Evolutionary conservation across 2,113 vertebrate genomes (phyloP).

Genomic region (Oreotrochilus melanogaster): DNA sequence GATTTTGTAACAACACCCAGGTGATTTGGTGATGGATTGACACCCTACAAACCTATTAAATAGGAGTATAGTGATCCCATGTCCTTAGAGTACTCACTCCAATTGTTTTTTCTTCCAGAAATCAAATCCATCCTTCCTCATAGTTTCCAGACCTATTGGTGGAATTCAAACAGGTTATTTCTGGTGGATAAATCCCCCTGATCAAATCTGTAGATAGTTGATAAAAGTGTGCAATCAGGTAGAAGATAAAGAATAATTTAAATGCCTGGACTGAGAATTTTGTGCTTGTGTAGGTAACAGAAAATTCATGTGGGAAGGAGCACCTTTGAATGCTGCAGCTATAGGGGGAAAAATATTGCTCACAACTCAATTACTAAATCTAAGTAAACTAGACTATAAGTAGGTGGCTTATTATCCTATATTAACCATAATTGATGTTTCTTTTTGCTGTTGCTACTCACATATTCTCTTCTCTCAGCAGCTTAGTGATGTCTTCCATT

Average conservation of each 20-base stretch:
- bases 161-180: neutral
- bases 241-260: neutral
- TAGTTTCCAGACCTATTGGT: neutral
- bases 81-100: neutral
- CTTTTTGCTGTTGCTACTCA: neutral
- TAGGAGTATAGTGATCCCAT: neutral
- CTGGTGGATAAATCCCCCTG: neutral
- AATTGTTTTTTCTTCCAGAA: conserved; percentile 17
- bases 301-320: neutral
- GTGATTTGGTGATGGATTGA: conserved; percentile 1
- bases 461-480: neutral
- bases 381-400: neutral
- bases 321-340: neutral
- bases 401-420: neutral
- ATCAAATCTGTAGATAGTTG: neutral
- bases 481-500: neutral
- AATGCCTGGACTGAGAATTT: neutral
- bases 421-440: neutral
- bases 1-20: conserved; percentile 42
- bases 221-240: neutral
- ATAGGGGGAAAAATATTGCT: neutral
- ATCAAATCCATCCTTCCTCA: neutral
- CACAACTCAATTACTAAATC: neutral
- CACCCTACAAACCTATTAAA: conserved; percentile 37
- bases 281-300: neutral